These are phyloP conservation scores for Porites lobata DNA, from an alignment of 92 coral and sea anemone species.

Conservation along the genomic window DNA sequence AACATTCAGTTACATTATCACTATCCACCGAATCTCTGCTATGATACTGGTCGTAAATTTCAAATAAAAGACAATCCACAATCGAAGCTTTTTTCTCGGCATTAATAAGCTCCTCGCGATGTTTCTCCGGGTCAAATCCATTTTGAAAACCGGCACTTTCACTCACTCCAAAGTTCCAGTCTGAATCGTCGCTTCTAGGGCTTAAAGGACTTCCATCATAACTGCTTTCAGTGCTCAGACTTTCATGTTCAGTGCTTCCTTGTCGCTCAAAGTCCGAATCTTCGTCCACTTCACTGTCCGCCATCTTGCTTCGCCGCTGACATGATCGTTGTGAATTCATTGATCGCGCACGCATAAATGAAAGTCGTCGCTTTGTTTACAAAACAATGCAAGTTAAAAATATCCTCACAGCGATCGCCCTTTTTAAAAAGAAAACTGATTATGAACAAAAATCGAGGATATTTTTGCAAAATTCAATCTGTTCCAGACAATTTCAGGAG, in stretches of 20 bases:
- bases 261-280: conserved; percentile 75
- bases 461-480: background rate
- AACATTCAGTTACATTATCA: conserved; percentile 98
- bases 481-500: background rate
- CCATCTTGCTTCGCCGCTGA: conserved; percentile 79
- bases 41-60: conserved; percentile 98
- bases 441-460: background rate
- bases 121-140: conserved; percentile 65
- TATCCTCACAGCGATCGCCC: background rate
- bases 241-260: conserved; percentile 74
- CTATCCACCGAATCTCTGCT: conserved; percentile 96
- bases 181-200: conserved; percentile 96
- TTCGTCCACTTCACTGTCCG: conserved; percentile 68
- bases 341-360: conserved; percentile 30
- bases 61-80: conserved; percentile 94
- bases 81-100: conserved; percentile 86
- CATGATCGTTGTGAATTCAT: conserved; percentile 46
- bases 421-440: no score
- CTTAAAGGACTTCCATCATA: conserved; percentile 87
- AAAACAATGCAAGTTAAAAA: conserved; percentile 1
- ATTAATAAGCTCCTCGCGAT: conserved; percentile 51
- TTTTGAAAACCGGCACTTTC: conserved; percentile 61
- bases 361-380: conserved; percentile 37
- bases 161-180: conserved; percentile 89
- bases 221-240: conserved; percentile 84